A percentile compares a stretch with the other conserved stretches of the same genome.
Evolutionary conservation across 2,113 vertebrate species (phyloP).

Genomic region (Pontoporia blainvillei): DNA sequence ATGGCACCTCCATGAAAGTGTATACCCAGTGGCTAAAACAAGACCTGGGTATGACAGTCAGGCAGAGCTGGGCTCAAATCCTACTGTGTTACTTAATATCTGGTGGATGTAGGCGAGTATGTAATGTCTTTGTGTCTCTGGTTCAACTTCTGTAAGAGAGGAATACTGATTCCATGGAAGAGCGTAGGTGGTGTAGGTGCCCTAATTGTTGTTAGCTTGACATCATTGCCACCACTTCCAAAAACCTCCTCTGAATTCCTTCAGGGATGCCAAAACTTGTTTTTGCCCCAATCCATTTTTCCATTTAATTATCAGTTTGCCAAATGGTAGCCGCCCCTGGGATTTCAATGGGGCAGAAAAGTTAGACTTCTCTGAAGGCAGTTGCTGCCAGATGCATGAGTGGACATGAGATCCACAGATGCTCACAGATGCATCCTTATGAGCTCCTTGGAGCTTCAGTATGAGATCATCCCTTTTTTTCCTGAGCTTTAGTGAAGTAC

Average conservation of each 20-base stretch:
- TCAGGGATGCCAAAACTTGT: neutral
- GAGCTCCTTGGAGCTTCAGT: neutral
- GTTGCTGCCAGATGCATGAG: neutral
- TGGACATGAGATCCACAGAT: neutral
- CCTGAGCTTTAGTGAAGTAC: neutral
- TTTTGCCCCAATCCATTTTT: neutral
- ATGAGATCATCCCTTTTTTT: neutral
- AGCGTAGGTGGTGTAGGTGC: neutral
- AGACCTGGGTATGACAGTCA: neutral
- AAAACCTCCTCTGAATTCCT: neutral
- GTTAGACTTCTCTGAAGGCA: neutral
- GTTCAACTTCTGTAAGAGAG: neutral
- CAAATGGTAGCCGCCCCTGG: neutral
- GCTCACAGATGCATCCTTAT: neutral
- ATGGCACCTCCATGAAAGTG: neutral
- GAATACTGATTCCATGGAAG: rapidly evolving
- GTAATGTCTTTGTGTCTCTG: neutral
- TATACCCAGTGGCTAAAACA: neutral
- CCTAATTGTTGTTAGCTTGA: neutral
- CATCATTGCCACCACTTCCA: neutral
- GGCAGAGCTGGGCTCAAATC: neutral
- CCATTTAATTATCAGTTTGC: neutral
- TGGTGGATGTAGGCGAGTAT: neutral
- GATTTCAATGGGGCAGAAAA: neutral
- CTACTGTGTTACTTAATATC: neutral